A percentile compares a stretch with the other conserved stretches of the same genome.
phyloP scores from a whole-genome alignment of 2,797 vertebrate genomes.

The Rousettus madagascariensis region DNA sequence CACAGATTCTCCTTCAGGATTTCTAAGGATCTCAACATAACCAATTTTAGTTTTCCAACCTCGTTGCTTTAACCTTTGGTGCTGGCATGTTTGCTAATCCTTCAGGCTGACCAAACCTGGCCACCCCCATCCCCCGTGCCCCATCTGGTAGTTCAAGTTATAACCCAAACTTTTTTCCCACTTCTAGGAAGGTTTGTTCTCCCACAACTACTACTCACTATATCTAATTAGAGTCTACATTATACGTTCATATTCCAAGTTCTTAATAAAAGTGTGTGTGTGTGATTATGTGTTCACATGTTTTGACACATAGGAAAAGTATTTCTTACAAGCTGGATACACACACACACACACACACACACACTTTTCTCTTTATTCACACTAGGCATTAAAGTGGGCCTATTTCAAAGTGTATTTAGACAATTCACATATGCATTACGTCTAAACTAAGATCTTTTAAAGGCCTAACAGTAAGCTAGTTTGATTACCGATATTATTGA shows the following conservation, averaged over 20 bases:
- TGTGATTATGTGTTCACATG: neutral
- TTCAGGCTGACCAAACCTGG: neutral
- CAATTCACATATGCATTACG: neutral
- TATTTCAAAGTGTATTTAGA: neutral
- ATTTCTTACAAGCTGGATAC: neutral
- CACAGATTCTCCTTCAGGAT: neutral
- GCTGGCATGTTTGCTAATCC: neutral
- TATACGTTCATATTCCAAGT: neutral
- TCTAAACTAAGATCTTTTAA: conserved; percentile 31
- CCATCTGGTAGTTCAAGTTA: neutral
- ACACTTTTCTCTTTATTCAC: neutral
- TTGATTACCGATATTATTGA: conserved; percentile 74
- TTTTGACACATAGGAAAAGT: neutral
- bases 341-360: neutral
- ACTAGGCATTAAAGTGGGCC: neutral
- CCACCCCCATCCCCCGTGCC: neutral
- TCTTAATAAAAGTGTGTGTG: neutral
- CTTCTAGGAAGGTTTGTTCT: neutral
- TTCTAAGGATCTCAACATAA: neutral
- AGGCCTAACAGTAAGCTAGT: conserved; percentile 57
- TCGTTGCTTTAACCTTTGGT: neutral
- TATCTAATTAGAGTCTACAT: neutral
- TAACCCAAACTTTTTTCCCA: neutral
- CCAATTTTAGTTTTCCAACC: neutral
- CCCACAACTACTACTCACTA: neutral